Conservation (phyloP, 2,888 invertebrate species). For the Melipona beecheii region DNA sequence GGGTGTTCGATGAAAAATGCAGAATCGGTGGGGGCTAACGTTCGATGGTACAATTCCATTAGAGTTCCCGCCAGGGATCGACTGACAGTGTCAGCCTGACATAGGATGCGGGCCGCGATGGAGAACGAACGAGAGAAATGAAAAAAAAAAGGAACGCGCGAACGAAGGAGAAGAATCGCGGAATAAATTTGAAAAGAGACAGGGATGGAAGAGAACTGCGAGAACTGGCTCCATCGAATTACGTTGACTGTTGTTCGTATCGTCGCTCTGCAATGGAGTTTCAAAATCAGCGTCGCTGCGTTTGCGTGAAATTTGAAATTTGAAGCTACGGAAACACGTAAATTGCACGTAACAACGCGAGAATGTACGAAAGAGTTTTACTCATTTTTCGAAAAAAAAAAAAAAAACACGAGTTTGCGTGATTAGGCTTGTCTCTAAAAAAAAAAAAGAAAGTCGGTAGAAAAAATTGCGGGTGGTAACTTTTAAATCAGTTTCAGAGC, state of each 20-base stretch:
- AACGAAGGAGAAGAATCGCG: background rate
- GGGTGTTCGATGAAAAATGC: slow-evolving; percentile 70
- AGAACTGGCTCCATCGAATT: background rate
- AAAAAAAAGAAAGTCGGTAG: background rate
- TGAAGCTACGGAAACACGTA: too few species aligned
- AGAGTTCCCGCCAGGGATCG: slow-evolving; percentile 71
- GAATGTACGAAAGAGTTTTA: too few species aligned
- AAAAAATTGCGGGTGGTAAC: background rate
- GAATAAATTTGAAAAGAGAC: background rate
- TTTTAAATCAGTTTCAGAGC: background rate
- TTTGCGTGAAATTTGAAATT: too few species aligned
- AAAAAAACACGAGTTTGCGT: too few species aligned
- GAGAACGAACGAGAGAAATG: slow-evolving; percentile 50
- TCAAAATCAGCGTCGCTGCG: too few species aligned
- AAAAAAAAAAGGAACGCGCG: slow-evolving; percentile 27
- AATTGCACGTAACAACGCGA: too few species aligned
- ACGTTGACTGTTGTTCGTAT: background rate
- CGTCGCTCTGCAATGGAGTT: too few species aligned
- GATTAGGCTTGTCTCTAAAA: too few species aligned
- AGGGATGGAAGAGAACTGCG: slow-evolving; percentile 17
- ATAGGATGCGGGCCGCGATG: slow-evolving; percentile 59
- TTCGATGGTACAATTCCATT: slow-evolving; percentile 72
- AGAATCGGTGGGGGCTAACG: slow-evolving; percentile 66
- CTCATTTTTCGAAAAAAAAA: too few species aligned
- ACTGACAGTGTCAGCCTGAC: slow-evolving; percentile 49